These are phyloP conservation scores for Agriopis leucophaearia DNA, from an alignment of 2,888 invertebrate species.

Conservation along the genomic window DNA sequence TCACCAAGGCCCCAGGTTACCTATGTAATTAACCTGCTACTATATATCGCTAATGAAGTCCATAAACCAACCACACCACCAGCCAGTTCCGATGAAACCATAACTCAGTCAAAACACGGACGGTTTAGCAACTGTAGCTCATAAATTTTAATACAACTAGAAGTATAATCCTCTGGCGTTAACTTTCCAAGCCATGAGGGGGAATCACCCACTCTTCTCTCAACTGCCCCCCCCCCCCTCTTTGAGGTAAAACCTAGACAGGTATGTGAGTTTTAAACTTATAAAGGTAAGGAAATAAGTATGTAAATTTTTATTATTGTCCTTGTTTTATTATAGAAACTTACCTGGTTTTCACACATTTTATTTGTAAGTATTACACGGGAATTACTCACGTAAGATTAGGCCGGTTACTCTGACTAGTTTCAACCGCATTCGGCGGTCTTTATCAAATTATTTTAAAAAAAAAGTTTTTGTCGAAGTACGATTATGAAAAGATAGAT, in stretches of 20 bases:
- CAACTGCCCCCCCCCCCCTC: background rate
- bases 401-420: no score
- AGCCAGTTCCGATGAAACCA: constrained; percentile 10
- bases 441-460: no score
- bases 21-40: no score
- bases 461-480: no score
- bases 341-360: no score
- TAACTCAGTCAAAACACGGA: constrained; percentile 27
- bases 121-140: constrained; percentile 6
- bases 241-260: background rate
- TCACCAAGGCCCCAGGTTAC: no score
- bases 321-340: no score
- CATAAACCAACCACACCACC: background rate
- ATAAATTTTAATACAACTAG: constrained; percentile 34
- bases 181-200: constrained; percentile 24
- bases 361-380: no score
- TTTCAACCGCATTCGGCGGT: no score
- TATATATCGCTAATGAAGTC: constrained; percentile 4
- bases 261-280: background rate
- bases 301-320: background rate
- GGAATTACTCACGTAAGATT: no score
- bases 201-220: background rate
- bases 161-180: constrained; percentile 23
- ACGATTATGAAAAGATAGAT: no score
- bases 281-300: background rate